Evolutionary conservation across 2,113 vertebrate genomes (phyloP), one percentile per base, ranked within the genome.

Genomic region (Podilymbus podiceps): DNA sequence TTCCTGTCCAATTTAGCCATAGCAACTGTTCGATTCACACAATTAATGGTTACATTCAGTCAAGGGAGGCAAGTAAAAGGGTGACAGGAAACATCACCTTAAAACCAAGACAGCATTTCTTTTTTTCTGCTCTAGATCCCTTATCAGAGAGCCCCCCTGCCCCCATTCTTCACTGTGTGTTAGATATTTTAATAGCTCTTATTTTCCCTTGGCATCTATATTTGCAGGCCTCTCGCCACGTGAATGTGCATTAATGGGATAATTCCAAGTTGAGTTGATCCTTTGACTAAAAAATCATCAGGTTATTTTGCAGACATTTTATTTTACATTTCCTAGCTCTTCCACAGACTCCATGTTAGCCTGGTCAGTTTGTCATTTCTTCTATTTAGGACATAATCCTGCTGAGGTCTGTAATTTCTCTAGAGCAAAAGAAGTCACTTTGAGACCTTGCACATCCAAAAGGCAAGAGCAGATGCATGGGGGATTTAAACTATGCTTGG

Each of bases 1-100:
- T 95, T 96, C 67, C 68, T 91, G 93, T 93, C 89, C 89, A 94
- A 95, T 97, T 97, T 95, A 96, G 68, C 89, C 52, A 62, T 62
- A 62, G 62, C 89, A 90, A 71, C 85, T 95, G 75, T 72, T 90
- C 20, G 2, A 67, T 92, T 96, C 92, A 4, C 69, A 67, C 90
- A 94, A 93, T 92, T 96, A 96, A 95, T 93, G 74, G 75, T 59
- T 88, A 58, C 53, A 82, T 81, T 95, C 93, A 96, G 59, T 53
- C 60, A 73, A 47, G 71, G 38, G 58, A 93, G 14, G 52, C 63
- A 95, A 25, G 40, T 21, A 83, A 67, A 95, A 84, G n/a, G 68
- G 86, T 89, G 86, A 92, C 71, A 84, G 64, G 68, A 89, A 87
- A 47, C 12, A 0, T 74, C 14, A 25, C 59, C 63, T 86, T 83